A percentile compares a stretch with the other conserved stretches of the same genome.
Conservation (phyloP, 2,113 vertebrate species). For the Bubo scandiacus region DNA sequence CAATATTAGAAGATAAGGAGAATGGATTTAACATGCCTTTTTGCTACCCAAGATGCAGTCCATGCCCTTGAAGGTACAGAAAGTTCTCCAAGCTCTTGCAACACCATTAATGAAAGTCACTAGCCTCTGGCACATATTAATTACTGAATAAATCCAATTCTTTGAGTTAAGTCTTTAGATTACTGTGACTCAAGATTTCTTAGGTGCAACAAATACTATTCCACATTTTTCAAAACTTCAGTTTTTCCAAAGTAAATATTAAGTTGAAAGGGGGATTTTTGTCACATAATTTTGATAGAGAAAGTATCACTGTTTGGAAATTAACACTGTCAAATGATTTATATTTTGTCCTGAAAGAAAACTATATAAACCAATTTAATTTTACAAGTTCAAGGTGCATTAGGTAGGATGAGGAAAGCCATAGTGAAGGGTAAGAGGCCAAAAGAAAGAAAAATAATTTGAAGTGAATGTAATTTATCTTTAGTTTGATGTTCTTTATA, state of each 20-base stretch:
- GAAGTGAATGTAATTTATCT: neutral
- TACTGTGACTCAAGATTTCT: neutral
- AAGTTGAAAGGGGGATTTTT: neutral
- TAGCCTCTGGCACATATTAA: neutral
- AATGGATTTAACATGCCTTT: neutral
- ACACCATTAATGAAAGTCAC: neutral
- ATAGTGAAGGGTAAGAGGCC: neutral
- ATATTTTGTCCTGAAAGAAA: conserved; percentile 30
- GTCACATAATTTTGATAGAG: neutral
- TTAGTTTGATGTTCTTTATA: neutral
- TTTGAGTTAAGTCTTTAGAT: neutral
- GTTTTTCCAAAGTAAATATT: neutral
- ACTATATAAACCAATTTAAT: conserved; percentile 4
- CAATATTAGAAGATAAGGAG: neutral
- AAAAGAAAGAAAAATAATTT: conserved; percentile 8
- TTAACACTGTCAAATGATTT: neutral
- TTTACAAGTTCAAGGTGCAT: conserved; percentile 19
- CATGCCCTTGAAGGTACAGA: neutral
- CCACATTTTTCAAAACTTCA: neutral
- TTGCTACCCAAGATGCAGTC: neutral
- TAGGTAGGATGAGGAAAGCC: neutral
- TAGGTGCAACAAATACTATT: neutral
- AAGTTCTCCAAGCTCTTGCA: neutral
- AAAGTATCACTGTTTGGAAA: conserved; percentile 11
- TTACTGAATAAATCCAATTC: neutral